Evolutionary conservation across 2,113 vertebrate genomes (phyloP), one percentile per base, ranked within the genome.

Genomic region (Nothocercus nigrocapillus): DNA sequence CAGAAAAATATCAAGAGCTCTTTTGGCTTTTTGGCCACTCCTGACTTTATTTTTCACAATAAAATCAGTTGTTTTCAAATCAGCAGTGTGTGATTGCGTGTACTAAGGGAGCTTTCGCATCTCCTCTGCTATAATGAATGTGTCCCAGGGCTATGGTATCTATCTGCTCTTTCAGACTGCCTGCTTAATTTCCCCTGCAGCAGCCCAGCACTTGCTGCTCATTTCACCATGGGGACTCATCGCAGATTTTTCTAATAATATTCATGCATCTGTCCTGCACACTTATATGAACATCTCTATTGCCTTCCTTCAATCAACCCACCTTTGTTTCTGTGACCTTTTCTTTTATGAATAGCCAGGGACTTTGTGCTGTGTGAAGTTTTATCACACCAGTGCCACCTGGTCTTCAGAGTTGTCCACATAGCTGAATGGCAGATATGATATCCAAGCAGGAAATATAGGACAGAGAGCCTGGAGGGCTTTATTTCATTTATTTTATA

Each of bases 51-150:
- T 95, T 85, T 96, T 94, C 67, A 67, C 61, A 85, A 89, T 87
- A 91, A 91, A 82, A 95, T 78, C 49, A 27, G 38, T 84, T 90
- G 82, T 86, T 96, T 94, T 94, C 44, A 89, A 90, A 86, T 95
- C 89, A 90, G 34, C 77, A 72, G 85, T 59, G 9, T 25, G 63
- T 56, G 95, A 94, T 69, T 82, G 56, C 24, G 16, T 38, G 38
- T 85, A 54, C 18, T 87, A 53, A 76, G 66, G 74, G 77, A 95
- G 64, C 1, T 7, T 79, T 94, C 86, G 66, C 15, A 21, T 79
- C 82, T 95, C 72, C 82, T 93, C 64, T 76, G 70, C 36, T 79
- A 24, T 80, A 89, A 94, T 38, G 34, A 85, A 82, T 82, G 69
- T 80, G 56, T 96, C 85, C 92, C 94, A 84, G 61, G 87, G 82